phyloP scores from a whole-genome alignment of 2,888 invertebrate species.

The Sisyra terminalis region DNA sequence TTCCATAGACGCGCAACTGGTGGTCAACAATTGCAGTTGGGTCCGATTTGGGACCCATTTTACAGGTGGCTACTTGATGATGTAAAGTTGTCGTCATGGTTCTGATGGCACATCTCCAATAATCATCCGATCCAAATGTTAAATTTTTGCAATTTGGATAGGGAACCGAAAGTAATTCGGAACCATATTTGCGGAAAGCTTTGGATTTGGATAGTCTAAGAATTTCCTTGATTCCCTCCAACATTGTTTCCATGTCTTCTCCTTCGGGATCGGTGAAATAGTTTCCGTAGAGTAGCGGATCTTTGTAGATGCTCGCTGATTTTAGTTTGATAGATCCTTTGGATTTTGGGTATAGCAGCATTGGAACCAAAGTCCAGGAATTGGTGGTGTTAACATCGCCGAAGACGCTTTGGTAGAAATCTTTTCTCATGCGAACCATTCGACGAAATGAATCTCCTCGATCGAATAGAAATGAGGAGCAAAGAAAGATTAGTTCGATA shows the following conservation, averaged over 20 bases:
- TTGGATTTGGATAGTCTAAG: conserved; percentile 28
- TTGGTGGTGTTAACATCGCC: background rate
- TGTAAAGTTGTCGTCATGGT: conserved; percentile 42
- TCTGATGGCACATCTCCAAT: conserved; percentile 54
- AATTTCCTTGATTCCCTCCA: conserved; percentile 34
- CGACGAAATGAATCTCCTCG: conserved; percentile 1
- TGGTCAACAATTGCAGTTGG: conserved; percentile 46
- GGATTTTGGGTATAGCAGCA: conserved; percentile 39
- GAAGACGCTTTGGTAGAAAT: conserved; percentile 1
- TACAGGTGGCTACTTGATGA: conserved; percentile 50
- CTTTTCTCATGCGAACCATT: background rate
- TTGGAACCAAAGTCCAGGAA: conserved; percentile 31
- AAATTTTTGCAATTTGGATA: conserved; percentile 34
- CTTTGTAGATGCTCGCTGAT: conserved; percentile 34
- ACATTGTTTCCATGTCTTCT: conserved; percentile 26
- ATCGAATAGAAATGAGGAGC: conserved; percentile 22
- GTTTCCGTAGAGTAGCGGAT: conserved; percentile 42
- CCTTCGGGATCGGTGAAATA: conserved; percentile 33
- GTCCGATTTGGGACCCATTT: conserved; percentile 50
- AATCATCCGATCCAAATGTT: conserved; percentile 40
- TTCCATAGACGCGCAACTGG: conserved; percentile 41
- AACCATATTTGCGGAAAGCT: conserved; percentile 36
- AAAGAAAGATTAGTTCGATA: conserved; percentile 49
- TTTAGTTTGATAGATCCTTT: conserved; percentile 31
- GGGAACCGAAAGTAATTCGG: conserved; percentile 30